A percentile compares a stretch with the other conserved stretches of the same genome.
phyloP scores from a whole-genome alignment of 2,113 vertebrate species.

The Dolichallabes microphthalmus region DNA sequence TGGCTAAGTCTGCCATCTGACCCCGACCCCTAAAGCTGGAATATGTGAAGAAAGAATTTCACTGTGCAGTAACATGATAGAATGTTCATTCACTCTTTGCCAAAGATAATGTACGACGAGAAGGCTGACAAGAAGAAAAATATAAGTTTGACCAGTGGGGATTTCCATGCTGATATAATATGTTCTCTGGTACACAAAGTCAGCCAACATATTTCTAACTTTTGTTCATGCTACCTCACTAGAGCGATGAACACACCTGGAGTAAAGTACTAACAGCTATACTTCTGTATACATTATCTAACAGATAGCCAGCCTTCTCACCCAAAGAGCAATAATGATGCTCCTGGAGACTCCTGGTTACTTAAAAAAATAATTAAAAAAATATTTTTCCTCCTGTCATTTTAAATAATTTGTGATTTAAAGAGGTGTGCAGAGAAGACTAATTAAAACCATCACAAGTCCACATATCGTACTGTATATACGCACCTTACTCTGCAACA shows the following conservation, averaged over 20 bases:
- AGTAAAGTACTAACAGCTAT: background rate
- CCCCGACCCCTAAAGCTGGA: too few relatives aligned
- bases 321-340: background rate
- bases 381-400: background rate
- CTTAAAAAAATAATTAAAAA: too few relatives aligned
- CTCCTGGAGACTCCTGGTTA: background rate
- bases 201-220: background rate
- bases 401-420: background rate
- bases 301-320: background rate
- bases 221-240: background rate
- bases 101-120: background rate
- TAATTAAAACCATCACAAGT: background rate
- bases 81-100: constrained; percentile 10
- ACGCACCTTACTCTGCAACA: constrained; percentile 18
- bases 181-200: background rate
- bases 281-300: background rate
- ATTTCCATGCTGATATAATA: background rate
- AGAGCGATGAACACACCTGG: too few relatives aligned
- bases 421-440: background rate
- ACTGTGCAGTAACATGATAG: too few relatives aligned
- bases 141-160: background rate
- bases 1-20: too few relatives aligned
- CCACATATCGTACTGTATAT: background rate
- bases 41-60: too few relatives aligned
- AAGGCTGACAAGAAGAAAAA: background rate